Percentiles rank a stretch among this genome's conserved stretches.
Evolutionary conservation across 2,888 invertebrate species (phyloP).

Genomic region (Oscheius onirici): DNA sequence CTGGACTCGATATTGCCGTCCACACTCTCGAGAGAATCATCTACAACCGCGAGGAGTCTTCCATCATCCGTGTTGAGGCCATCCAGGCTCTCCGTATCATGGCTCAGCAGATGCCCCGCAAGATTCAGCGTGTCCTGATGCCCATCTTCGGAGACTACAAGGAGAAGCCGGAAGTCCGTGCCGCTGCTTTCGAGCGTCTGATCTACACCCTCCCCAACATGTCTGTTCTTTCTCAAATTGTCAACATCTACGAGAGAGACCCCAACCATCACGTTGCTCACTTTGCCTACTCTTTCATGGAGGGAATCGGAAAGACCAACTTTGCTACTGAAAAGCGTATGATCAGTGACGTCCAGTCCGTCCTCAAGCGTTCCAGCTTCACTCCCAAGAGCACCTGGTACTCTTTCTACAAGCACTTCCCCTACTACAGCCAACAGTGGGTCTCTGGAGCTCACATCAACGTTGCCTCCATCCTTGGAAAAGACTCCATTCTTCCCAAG

Average conservation of each 20-base stretch:
- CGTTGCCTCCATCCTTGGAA: slow-evolving; percentile 55
- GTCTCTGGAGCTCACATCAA: slow-evolving; percentile 49
- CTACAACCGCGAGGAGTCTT: slow-evolving; percentile 45
- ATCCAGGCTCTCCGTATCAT: slow-evolving; percentile 63
- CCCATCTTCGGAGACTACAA: slow-evolving; percentile 60
- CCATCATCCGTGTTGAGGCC: slow-evolving; percentile 59
- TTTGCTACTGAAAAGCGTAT: not conserved
- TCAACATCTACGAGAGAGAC: slow-evolving; percentile 48
- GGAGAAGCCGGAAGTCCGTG: slow-evolving; percentile 61
- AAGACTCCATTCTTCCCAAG: slow-evolving; percentile 50
- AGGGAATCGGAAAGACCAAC: slow-evolving; percentile 42
- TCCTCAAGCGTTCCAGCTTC: slow-evolving; percentile 7
- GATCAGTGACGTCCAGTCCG: not conserved
- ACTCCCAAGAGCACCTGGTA: slow-evolving; percentile 19
- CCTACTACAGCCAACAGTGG: slow-evolving; percentile 47
- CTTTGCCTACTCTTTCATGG: slow-evolving; percentile 56
- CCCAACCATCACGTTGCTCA: slow-evolving; percentile 55
- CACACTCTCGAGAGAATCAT: slow-evolving; percentile 63
- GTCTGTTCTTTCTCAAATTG: slow-evolving; percentile 57
- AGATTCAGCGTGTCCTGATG: slow-evolving; percentile 55
- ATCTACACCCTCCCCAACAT: slow-evolving; percentile 56
- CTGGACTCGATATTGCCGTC: slow-evolving; percentile 61
- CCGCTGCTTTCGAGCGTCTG: slow-evolving; percentile 57
- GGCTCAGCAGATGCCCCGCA: slow-evolving; percentile 42
- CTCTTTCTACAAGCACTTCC: slow-evolving; percentile 43